Evolutionary conservation across 1,140 invertebrate species (phyloP).

Genomic region (Nautilus pompilius): DNA sequence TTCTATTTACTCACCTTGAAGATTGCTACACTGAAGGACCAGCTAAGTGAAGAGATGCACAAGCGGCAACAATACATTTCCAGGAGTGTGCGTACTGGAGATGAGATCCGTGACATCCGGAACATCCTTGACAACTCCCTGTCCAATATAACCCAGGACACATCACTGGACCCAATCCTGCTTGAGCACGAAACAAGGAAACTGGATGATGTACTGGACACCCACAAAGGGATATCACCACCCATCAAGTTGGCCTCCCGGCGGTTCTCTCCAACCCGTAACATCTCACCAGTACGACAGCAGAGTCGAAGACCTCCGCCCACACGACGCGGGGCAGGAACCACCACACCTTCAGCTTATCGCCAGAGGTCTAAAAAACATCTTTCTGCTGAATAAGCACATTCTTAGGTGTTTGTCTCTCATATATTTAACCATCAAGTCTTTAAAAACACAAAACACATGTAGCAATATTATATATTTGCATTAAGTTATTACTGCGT

Average conservation of each 20-base stretch:
- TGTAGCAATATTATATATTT: no score
- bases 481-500: no score
- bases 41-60: slow-evolving; percentile 81
- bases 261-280: slow-evolving; percentile 41
- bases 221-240: slow-evolving; percentile 7
- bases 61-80: slow-evolving; percentile 79
- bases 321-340: no score
- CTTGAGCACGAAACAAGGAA: slow-evolving; percentile 83
- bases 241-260: slow-evolving; percentile 23
- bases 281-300: slow-evolving; percentile 32
- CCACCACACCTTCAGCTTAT: no score
- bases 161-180: slow-evolving; percentile 61
- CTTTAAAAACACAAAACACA: no score
- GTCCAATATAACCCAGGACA: slow-evolving; percentile 76
- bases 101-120: slow-evolving; percentile 80
- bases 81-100: slow-evolving; percentile 74
- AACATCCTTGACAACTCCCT: slow-evolving; percentile 73
- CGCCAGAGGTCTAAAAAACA: no score
- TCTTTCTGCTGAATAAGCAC: no score
- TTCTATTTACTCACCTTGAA: slow-evolving; percentile 9
- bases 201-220: slow-evolving; percentile 61
- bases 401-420: no score
- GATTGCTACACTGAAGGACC: slow-evolving; percentile 65
- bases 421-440: no score
- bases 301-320: no score